A percentile compares a stretch with the other conserved stretches of the same genome.
Conservation (phyloP, 2,797 vertebrate genomes). For the Erethizon dorsatum region DNA sequence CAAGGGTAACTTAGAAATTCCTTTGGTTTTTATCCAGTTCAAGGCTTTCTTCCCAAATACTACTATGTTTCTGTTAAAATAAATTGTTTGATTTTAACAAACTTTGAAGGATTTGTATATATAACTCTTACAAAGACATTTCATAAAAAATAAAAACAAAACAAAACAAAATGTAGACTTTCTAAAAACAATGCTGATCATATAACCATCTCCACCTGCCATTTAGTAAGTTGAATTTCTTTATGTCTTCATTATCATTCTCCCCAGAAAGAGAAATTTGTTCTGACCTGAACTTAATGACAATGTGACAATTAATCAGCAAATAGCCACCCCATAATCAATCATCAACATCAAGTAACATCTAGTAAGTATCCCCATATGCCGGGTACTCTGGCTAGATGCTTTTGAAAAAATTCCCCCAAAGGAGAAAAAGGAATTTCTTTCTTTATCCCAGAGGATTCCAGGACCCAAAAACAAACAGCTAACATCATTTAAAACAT, state of each 20-base stretch:
- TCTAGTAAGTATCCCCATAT: background rate
- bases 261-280: slow-evolving; percentile 33
- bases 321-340: slow-evolving; percentile 25
- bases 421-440: background rate
- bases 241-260: slow-evolving; percentile 48
- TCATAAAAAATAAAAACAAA: background rate
- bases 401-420: background rate
- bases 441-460: background rate
- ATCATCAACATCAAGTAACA: background rate
- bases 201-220: background rate
- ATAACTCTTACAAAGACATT: background rate
- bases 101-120: slow-evolving; percentile 57
- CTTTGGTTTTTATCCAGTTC: slow-evolving; percentile 59
- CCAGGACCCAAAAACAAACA: slow-evolving; percentile 60
- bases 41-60: background rate
- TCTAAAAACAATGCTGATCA: slow-evolving; percentile 51
- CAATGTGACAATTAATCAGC: background rate
- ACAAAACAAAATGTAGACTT: background rate
- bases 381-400: slow-evolving; percentile 1
- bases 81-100: slow-evolving; percentile 59
- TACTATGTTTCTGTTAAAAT: slow-evolving; percentile 38
- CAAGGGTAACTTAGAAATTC: slow-evolving; percentile 53
- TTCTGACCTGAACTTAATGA: background rate
- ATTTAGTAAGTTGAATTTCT: background rate
- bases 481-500: slow-evolving; percentile 21